Percentiles rank a stretch among this genome's conserved stretches.
phyloP scores from a whole-genome alignment of 2,888 invertebrate species.

The Pseudolycoriella hygida region DNA sequence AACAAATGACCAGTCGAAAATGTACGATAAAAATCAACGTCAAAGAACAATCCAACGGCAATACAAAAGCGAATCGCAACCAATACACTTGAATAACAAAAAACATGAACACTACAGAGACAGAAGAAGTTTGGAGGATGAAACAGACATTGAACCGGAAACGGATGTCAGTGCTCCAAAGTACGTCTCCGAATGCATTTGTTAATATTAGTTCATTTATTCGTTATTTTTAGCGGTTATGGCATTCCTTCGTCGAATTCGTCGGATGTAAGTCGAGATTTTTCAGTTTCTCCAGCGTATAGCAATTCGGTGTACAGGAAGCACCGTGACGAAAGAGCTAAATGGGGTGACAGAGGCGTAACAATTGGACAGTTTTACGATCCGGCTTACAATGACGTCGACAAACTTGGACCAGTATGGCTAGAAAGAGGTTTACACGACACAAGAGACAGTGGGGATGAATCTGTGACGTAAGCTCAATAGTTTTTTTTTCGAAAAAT shows the following conservation, averaged over 20 bases:
- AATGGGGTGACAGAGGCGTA: constrained; percentile 57
- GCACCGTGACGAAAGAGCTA: constrained; percentile 39
- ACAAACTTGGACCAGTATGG: constrained; percentile 33
- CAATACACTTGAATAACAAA: too few relatives aligned
- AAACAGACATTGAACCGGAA: constrained; percentile 4
- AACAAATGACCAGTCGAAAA: neutral
- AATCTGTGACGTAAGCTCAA: constrained; percentile 19
- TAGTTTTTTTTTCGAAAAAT: neutral
- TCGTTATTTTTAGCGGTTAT: neutral
- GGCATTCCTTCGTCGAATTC: constrained; percentile 17
- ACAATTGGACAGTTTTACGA: constrained; percentile 52
- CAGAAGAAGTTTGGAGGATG: neutral
- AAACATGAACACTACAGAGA: too few relatives aligned
- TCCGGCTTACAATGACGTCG: constrained; percentile 23
- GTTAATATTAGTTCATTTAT: neutral
- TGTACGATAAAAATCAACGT: neutral
- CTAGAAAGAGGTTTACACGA: constrained; percentile 33
- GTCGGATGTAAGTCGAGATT: constrained; percentile 19
- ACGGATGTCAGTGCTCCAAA: constrained; percentile 5
- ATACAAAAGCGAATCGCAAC: too few relatives aligned
- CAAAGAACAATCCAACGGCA: neutral
- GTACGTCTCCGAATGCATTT: neutral
- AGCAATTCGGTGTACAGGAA: constrained; percentile 22
- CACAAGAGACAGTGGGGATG: constrained; percentile 31
- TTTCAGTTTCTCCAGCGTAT: constrained; percentile 17